Conservation (phyloP, 1,140 invertebrate species). For the Physella acuta region DNA sequence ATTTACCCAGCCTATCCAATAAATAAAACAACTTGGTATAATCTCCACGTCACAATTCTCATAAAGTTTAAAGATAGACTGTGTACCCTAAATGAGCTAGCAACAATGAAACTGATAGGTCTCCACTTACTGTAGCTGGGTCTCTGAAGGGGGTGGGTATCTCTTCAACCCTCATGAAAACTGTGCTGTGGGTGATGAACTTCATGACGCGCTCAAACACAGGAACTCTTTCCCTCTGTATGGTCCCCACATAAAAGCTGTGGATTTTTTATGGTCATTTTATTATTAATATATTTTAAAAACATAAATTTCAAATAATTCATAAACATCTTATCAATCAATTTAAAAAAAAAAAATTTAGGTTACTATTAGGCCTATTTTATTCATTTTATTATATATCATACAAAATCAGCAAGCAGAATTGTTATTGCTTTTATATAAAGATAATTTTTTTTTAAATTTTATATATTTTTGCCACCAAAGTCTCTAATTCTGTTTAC, state of each 20-base stretch:
- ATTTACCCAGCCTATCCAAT: too few species aligned
- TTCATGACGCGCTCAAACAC: constrained; percentile 98
- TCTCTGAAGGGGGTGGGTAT: constrained; percentile 53
- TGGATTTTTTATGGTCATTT: neutral
- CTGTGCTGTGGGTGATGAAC: constrained; percentile 88
- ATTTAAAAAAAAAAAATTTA: neutral
- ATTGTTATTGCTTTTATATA: neutral
- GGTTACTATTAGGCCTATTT: neutral
- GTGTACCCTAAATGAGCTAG: too few species aligned
- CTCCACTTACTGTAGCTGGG: constrained; percentile 48
- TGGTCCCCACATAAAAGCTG: constrained; percentile 67
- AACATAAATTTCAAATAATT: neutral
- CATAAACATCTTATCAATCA: neutral
- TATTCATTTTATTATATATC: neutral
- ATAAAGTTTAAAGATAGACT: too few species aligned
- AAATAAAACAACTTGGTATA: too few species aligned
- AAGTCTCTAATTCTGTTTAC: too few species aligned
- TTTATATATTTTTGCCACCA: too few species aligned
- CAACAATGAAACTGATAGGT: too few species aligned
- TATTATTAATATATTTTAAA: neutral
- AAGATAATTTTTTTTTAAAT: too few species aligned
- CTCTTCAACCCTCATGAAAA: constrained; percentile 74
- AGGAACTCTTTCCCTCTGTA: constrained; percentile 82
- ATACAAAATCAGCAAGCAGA: neutral
- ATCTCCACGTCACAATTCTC: too few species aligned